Percentiles rank a stretch among this genome's conserved stretches.
Evolutionary conservation across 92 coral and sea anemone genomes (phyloP).

Genomic region (Heliopora coerulea): DNA sequence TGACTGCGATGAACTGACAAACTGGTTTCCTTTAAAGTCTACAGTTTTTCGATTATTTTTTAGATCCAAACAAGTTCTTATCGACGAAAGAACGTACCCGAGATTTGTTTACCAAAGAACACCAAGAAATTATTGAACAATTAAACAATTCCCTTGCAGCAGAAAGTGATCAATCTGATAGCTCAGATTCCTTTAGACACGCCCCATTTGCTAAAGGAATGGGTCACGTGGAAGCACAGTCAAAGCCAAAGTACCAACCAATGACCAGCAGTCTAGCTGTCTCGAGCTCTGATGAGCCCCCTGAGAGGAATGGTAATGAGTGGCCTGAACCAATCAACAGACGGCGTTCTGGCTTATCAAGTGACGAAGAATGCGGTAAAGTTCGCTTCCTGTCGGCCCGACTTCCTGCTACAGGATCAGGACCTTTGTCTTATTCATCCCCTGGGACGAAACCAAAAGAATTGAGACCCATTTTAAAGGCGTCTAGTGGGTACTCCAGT

Average conservation of each 20-base stretch:
- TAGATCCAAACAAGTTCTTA: neutral
- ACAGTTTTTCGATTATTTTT: too few species aligned
- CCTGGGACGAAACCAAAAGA: conserved; percentile 32
- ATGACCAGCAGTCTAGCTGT: neutral
- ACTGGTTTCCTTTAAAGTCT: too few species aligned
- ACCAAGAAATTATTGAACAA: neutral
- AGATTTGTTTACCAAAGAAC: conserved; percentile 17
- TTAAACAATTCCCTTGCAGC: neutral
- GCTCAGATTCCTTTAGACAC: neutral
- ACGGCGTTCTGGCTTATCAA: conserved; percentile 44
- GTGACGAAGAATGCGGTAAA: conserved; percentile 63
- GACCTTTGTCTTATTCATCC: conserved; percentile 17
- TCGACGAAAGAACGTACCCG: conserved; percentile 2
- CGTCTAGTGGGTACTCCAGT: conserved; percentile 63
- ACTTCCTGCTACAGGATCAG: conserved; percentile 85
- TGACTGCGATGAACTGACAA: too few species aligned
- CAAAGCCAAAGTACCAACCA: neutral
- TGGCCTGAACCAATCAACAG: neutral
- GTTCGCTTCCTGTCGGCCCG: conserved; percentile 89
- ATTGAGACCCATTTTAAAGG: conserved; percentile 77
- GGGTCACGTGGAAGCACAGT: neutral
- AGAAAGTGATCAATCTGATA: conserved; percentile 5
- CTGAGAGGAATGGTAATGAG: conserved; percentile 3
- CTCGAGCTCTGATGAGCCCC: neutral
- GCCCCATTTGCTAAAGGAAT: neutral